Conservation (phyloP, 2,888 invertebrate species). For the Pomacea canaliculata region DNA sequence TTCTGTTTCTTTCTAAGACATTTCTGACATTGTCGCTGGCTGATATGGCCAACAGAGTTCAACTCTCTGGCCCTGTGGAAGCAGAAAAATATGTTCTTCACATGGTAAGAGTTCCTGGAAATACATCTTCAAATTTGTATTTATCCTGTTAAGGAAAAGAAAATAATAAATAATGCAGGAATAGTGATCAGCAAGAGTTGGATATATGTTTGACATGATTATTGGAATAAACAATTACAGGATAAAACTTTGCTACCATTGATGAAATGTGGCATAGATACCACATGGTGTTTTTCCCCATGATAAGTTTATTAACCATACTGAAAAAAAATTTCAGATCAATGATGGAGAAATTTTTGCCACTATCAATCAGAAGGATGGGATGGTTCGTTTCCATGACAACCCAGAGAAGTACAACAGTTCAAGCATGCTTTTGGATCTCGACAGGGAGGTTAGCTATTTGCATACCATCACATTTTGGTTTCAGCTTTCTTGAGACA, state of each 20-base stretch:
- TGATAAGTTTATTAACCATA: no score
- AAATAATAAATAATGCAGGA: no score
- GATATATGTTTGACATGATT: no score
- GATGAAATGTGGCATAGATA: no score
- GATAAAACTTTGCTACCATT: no score
- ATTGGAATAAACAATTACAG: no score
- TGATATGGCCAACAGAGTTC: conserved; percentile 91
- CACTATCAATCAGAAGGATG: conserved; percentile 96
- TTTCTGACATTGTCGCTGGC: conserved; percentile 89
- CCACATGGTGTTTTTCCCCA: no score
- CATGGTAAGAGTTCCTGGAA: conserved; percentile 79
- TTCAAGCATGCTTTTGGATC: conserved; percentile 85
- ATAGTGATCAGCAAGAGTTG: no score
- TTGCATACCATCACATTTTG: background rate
- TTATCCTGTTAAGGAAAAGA: no score
- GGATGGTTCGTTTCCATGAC: conserved; percentile 96
- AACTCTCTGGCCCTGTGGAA: conserved; percentile 84
- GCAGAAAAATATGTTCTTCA: conserved; percentile 94
- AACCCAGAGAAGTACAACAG: conserved; percentile 95
- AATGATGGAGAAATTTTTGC: conserved; percentile 97
- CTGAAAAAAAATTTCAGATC: conserved; percentile 76
- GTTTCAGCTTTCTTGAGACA: background rate
- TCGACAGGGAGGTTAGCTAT: conserved; percentile 79
- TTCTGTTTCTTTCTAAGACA: conserved; percentile 72
- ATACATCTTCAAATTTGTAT: no score